Conservation (phyloP, 2,113 vertebrate species). For the Lamprologus callipterus region DNA sequence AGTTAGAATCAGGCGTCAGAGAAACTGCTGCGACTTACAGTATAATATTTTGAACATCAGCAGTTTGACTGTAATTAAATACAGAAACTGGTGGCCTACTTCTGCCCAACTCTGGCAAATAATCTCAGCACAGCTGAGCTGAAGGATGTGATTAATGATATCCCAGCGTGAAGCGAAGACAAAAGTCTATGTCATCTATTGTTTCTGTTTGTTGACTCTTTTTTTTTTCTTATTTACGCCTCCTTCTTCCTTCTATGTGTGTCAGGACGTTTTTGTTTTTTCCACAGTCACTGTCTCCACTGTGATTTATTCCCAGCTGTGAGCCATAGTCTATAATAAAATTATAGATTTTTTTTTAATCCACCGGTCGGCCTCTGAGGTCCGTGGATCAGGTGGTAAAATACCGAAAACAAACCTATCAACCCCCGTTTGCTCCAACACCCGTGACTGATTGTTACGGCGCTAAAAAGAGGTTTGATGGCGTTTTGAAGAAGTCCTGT, state of each 20-base stretch:
- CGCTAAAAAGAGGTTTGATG: not conserved
- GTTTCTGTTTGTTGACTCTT: not conserved
- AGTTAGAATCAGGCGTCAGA: not conserved
- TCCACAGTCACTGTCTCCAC: not conserved
- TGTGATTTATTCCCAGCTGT: not conserved
- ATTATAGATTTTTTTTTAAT: not conserved
- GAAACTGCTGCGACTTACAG: slow-evolving; percentile 19
- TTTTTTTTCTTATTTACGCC: not conserved
- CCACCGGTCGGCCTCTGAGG: not conserved
- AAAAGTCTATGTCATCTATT: slow-evolving; percentile 9
- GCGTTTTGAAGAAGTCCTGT: not conserved
- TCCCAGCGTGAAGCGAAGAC: not conserved
- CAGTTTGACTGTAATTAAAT: slow-evolving; percentile 54
- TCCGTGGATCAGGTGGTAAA: not conserved
- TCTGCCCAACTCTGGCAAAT: slow-evolving; percentile 14
- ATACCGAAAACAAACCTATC: not conserved
- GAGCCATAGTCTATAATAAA: not conserved
- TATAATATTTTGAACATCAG: slow-evolving; percentile 24
- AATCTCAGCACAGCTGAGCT: not conserved
- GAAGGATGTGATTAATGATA: slow-evolving; percentile 40
- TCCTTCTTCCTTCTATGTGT: not conserved
- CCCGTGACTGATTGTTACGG: not conserved
- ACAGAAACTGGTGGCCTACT: slow-evolving; percentile 20
- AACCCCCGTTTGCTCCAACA: not conserved
- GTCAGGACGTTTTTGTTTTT: not conserved